These are phyloP conservation scores for Camponotus vicinus DNA, from an alignment of 1,140 invertebrate species.

Conservation along the genomic window DNA sequence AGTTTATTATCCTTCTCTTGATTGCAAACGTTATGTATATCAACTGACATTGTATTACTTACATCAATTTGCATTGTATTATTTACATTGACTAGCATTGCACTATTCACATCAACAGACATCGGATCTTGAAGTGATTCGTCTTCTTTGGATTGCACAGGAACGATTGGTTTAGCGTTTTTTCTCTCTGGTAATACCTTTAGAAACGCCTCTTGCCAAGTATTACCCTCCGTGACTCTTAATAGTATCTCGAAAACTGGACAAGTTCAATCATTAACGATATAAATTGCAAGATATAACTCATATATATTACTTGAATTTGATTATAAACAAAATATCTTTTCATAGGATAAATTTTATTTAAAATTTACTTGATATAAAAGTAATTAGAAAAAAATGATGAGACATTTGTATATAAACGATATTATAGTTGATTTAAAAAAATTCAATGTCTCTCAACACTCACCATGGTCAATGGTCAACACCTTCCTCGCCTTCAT, in stretches of 20 bases:
- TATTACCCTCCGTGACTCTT: slow-evolving; percentile 91
- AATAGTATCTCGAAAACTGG: slow-evolving; percentile 97
- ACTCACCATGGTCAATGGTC: slow-evolving; percentile 97
- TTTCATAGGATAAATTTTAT: background rate
- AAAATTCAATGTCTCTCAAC: slow-evolving; percentile 15
- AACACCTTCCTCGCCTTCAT: slow-evolving; percentile 98
- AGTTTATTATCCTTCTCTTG: background rate
- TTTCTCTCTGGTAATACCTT: slow-evolving; percentile 92
- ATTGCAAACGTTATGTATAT: background rate
- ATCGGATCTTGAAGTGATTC: background rate
- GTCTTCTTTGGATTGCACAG: slow-evolving; percentile 35
- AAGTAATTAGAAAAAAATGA: background rate
- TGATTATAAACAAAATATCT: background rate
- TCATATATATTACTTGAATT: background rate
- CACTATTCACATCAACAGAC: slow-evolving; percentile 5
- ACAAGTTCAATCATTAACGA: slow-evolving; percentile 87
- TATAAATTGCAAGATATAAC: background rate
- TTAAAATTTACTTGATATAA: background rate
- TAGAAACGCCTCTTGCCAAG: slow-evolving; percentile 95
- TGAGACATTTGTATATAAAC: slow-evolving; percentile 20
- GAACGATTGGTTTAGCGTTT: slow-evolving; percentile 87
- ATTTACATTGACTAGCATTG: background rate
- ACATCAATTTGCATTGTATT: background rate
- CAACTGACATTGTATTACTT: background rate
- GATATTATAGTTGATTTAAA: slow-evolving; percentile 9